Conservation (phyloP, 2,113 vertebrate species). For the Pholis gunnellus region DNA sequence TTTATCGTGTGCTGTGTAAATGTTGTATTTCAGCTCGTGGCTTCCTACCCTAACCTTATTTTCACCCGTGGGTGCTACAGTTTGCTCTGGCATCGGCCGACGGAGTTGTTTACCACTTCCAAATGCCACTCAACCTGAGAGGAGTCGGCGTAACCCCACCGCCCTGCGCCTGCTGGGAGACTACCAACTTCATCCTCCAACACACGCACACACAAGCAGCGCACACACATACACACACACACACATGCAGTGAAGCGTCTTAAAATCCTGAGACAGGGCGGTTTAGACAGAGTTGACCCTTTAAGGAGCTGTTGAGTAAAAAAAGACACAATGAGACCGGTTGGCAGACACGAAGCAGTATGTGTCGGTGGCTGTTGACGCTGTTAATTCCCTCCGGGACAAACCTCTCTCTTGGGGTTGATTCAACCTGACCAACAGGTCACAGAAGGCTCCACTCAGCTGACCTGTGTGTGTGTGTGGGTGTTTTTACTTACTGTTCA, state of each 20-base stretch:
- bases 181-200: slow-evolving; percentile 22
- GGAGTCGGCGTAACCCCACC: slow-evolving; percentile 24
- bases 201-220: not conserved
- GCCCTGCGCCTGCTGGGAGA: slow-evolving; percentile 30
- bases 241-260: not conserved
- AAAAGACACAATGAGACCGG: not conserved
- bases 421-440: slow-evolving; percentile 37
- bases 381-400: slow-evolving; percentile 41
- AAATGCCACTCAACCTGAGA: slow-evolving; percentile 47
- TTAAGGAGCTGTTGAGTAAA: slow-evolving; percentile 44
- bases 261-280: slow-evolving; percentile 30
- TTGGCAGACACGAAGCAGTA: slow-evolving; percentile 10
- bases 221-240: slow-evolving; percentile 10
- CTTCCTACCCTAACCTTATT: slow-evolving; percentile 13
- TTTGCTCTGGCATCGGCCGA: slow-evolving; percentile 32
- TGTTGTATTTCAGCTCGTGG: not conserved
- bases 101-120: slow-evolving; percentile 59
- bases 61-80: slow-evolving; percentile 33
- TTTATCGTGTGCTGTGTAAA: not conserved
- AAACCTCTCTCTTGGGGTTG: slow-evolving; percentile 10
- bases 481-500: not conserved
- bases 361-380: slow-evolving; percentile 27
- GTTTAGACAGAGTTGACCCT: slow-evolving; percentile 64
- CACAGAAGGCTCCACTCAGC: slow-evolving; percentile 7
- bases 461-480: not conserved